phyloP scores from a whole-genome alignment of 2,888 invertebrate genomes.

The Agrotis exclamationis region DNA sequence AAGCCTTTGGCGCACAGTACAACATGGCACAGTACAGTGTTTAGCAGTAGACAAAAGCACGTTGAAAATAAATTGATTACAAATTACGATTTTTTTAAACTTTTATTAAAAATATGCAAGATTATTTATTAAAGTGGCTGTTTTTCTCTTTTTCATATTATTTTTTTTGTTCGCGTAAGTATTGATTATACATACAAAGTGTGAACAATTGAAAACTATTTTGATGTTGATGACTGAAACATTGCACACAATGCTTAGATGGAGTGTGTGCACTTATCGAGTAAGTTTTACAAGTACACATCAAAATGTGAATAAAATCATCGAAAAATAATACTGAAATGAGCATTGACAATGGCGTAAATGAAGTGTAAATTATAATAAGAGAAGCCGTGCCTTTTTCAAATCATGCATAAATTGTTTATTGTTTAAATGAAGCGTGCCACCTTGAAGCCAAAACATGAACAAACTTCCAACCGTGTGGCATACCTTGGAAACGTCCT shows the following conservation, averaged over 20 bases:
- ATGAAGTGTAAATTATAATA: constrained; percentile 46
- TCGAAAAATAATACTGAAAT: constrained; percentile 28
- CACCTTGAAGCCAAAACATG: constrained; percentile 86
- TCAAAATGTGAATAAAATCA: neutral
- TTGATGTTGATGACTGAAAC: neutral
- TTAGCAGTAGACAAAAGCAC: constrained; percentile 78
- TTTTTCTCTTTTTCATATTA: neutral
- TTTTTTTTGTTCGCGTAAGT: neutral
- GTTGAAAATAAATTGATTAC: constrained; percentile 39
- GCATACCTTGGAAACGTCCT: constrained; percentile 98
- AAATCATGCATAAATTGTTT: constrained; percentile 81
- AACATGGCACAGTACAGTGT: constrained; percentile 70
- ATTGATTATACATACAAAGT: neutral
- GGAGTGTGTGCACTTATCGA: constrained; percentile 10
- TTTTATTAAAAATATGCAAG: too few species aligned
- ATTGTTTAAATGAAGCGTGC: constrained; percentile 82
- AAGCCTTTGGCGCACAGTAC: constrained; percentile 64
- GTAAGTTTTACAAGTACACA: neutral
- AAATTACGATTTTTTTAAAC: constrained; percentile 1
- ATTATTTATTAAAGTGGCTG: too few species aligned
- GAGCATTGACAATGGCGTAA: constrained; percentile 39
- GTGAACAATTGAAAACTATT: constrained; percentile 3
- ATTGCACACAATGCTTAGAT: neutral
- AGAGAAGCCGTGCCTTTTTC: constrained; percentile 85
- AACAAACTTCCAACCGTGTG: constrained; percentile 79